Evolutionary conservation across 2,113 vertebrate species (phyloP).

Genomic region (Neolamprologus falcicula): DNA sequence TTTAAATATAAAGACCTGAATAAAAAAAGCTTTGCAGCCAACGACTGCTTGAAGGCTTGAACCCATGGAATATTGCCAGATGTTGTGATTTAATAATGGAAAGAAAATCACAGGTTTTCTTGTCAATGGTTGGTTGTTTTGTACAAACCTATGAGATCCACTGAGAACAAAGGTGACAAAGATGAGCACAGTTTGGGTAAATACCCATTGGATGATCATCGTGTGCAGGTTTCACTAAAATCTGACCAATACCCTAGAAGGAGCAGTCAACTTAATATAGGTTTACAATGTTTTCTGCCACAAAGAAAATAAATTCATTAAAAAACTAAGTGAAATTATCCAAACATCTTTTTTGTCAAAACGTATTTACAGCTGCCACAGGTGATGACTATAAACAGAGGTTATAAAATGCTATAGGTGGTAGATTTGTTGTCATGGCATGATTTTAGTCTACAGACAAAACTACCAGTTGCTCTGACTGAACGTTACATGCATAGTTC

Average conservation of each 20-base stretch:
- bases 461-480: background rate
- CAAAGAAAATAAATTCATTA: background rate
- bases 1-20: background rate
- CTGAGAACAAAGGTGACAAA: background rate
- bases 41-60: background rate
- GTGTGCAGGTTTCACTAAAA: background rate
- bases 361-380: background rate
- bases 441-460: background rate
- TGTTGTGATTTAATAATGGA: background rate
- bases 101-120: background rate
- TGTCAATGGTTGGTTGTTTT: background rate
- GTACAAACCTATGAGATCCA: background rate
- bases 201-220: background rate
- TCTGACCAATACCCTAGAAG: background rate
- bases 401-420: accelerated
- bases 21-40: background rate
- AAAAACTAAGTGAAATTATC: background rate
- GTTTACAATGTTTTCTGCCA: background rate
- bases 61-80: background rate
- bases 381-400: background rate
- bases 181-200: background rate
- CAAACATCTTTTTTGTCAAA: background rate
- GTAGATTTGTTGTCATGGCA: background rate
- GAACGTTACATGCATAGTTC: background rate
- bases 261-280: background rate